A percentile compares a stretch with the other conserved stretches of the same genome.
Evolutionary conservation across 2,797 vertebrate genomes (phyloP).

Genomic region (Synanceia verrucosa): DNA sequence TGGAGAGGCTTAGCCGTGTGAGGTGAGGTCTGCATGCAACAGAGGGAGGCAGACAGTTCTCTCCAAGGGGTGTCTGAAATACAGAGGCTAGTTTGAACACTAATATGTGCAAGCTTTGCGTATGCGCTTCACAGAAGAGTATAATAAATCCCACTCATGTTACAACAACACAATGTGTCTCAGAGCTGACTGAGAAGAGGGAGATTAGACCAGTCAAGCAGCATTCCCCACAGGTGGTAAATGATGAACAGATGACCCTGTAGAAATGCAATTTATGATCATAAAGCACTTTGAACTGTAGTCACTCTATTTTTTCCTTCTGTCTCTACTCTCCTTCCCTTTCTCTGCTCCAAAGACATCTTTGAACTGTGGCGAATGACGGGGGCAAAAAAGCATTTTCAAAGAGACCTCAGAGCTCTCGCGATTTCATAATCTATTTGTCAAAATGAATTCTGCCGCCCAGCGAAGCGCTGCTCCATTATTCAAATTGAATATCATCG

Average conservation of each 20-base stretch:
- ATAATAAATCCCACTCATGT: slow-evolving; percentile 24
- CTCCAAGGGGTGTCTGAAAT: slow-evolving; percentile 47
- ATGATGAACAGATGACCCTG: slow-evolving; percentile 52
- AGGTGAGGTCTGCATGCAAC: slow-evolving; percentile 44
- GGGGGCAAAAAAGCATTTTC: slow-evolving; percentile 48
- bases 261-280: slow-evolving; percentile 51
- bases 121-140: slow-evolving; percentile 12
- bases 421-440: slow-evolving; percentile 60
- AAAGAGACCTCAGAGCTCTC: slow-evolving; percentile 49
- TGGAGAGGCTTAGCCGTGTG: slow-evolving; percentile 51
- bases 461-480: slow-evolving; percentile 63
- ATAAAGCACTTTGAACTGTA: slow-evolving; percentile 37
- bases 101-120: slow-evolving; percentile 41
- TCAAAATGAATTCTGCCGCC: slow-evolving; percentile 65
- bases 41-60: slow-evolving; percentile 54
- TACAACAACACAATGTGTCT: not conserved
- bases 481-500: slow-evolving; percentile 73
- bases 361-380: slow-evolving; percentile 43
- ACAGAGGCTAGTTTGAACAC: slow-evolving; percentile 56
- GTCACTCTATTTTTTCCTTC: slow-evolving; percentile 36
- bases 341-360: slow-evolving; percentile 39
- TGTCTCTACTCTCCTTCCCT: not conserved
- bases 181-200: slow-evolving; percentile 13
- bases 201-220: slow-evolving; percentile 31
- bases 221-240: slow-evolving; percentile 38